Percentiles rank a stretch among this genome's conserved stretches.
Conservation (phyloP, 2,113 vertebrate genomes). For the Eclectus roratus region DNA sequence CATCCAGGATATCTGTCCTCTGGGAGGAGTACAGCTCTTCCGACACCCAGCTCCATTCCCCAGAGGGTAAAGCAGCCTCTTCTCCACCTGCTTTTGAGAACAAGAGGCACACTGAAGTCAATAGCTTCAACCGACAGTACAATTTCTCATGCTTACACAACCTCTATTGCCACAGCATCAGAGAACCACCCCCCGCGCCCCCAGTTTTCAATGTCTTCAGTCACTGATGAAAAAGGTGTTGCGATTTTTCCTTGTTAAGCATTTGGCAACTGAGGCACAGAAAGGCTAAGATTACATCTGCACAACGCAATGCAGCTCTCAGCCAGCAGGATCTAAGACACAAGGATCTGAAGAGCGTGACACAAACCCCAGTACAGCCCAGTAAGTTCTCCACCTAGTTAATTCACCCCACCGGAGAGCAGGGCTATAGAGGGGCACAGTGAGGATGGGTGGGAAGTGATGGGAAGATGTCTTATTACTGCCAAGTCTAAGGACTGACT, state of each 20-base stretch:
- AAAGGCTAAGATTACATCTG: not conserved
- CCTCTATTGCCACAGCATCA: not conserved
- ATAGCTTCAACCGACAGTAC: not conserved
- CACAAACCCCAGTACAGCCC: not conserved
- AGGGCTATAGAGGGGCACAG: not conserved
- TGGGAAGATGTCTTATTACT: not conserved
- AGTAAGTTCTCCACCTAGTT: not conserved
- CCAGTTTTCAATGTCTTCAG: not conserved
- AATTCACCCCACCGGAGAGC: not conserved
- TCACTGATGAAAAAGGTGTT: not conserved
- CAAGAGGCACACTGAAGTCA: not conserved
- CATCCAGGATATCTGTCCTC: not conserved
- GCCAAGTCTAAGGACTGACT: not conserved
- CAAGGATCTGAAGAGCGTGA: not conserved
- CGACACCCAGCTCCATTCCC: accelerated
- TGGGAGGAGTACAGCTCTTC: not conserved
- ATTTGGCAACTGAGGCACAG: not conserved
- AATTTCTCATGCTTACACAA: not conserved
- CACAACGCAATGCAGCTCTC: not conserved
- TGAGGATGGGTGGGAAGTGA: not conserved
- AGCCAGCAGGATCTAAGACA: not conserved
- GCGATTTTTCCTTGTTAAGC: not conserved
- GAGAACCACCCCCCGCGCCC: not conserved
- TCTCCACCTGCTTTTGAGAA: not conserved
- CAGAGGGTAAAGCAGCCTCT: not conserved